Conservation (phyloP, 2,888 invertebrate genomes). For the Oegoconia quadripuncta region DNA sequence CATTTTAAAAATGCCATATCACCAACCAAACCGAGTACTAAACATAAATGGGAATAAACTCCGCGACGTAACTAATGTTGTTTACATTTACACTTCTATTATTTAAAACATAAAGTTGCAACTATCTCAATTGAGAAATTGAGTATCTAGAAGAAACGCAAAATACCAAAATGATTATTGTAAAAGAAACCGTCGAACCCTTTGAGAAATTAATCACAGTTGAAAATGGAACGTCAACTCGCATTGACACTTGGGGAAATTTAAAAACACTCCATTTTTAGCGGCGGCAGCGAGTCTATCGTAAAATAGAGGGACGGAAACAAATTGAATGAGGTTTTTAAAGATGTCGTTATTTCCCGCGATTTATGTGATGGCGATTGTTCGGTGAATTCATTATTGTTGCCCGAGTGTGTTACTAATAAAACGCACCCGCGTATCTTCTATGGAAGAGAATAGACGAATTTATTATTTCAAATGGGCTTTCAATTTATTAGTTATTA, state of each 20-base stretch:
- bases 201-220: conserved; percentile 12
- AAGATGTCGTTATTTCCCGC: conserved; percentile 23
- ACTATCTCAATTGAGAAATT: too few relatives aligned
- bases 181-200: not conserved
- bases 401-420: not conserved
- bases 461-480: too few relatives aligned
- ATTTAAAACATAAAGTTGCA: too few relatives aligned
- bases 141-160: not conserved
- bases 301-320: conserved; percentile 19
- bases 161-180: not conserved
- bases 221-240: conserved; percentile 1
- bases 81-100: too few relatives aligned
- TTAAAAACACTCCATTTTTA: conserved; percentile 20
- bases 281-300: conserved; percentile 12
- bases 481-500: too few relatives aligned
- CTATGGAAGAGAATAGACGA: too few relatives aligned
- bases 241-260: conserved; percentile 12
- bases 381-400: not conserved
- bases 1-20: too few relatives aligned
- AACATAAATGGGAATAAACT: too few relatives aligned
- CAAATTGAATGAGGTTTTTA: conserved; percentile 28
- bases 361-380: conserved; percentile 17
- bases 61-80: too few relatives aligned
- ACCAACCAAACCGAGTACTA: too few relatives aligned
- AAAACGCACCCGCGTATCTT: not conserved